Evolutionary conservation across 1,140 invertebrate genomes (phyloP).

Genomic region (Zaprionus vittiger): DNA sequence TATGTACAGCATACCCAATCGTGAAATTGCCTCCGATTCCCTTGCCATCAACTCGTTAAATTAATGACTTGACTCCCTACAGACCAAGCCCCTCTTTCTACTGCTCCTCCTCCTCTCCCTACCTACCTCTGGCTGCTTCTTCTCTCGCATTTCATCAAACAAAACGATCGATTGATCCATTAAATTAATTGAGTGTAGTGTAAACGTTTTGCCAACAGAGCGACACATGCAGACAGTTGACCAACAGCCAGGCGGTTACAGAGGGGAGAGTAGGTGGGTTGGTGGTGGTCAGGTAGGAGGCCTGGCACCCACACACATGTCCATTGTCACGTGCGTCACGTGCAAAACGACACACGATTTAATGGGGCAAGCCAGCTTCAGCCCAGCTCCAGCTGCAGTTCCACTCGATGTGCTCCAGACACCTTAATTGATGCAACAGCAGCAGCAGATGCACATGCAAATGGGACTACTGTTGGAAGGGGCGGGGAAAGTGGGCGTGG

Average conservation of each 20-base stretch:
- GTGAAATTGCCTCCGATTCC: conserved; percentile 6
- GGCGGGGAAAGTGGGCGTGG: neutral
- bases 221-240: conserved; percentile 20
- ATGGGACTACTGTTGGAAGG: conserved; percentile 4
- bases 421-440: conserved; percentile 71
- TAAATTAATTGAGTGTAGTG: conserved; percentile 79
- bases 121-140: neutral
- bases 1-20: conserved; percentile 21
- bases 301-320: neutral
- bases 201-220: conserved; percentile 58
- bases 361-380: conserved; percentile 51
- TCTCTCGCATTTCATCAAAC: conserved; percentile 34
- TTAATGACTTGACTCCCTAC: conserved; percentile 41
- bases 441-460: conserved; percentile 60
- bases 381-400: conserved; percentile 14
- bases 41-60: conserved; percentile 38
- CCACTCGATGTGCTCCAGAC: conserved; percentile 53
- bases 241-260: conserved; percentile 2
- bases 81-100: conserved; percentile 12
- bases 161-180: conserved; percentile 76
- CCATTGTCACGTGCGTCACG: conserved; percentile 64
- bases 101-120: neutral
- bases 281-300: neutral
- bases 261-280: neutral
- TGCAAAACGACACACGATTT: conserved; percentile 61